Base-by-base conservation (phyloP, 2,797 vertebrate species). In the Neosilurus mollespiculum region DNA sequence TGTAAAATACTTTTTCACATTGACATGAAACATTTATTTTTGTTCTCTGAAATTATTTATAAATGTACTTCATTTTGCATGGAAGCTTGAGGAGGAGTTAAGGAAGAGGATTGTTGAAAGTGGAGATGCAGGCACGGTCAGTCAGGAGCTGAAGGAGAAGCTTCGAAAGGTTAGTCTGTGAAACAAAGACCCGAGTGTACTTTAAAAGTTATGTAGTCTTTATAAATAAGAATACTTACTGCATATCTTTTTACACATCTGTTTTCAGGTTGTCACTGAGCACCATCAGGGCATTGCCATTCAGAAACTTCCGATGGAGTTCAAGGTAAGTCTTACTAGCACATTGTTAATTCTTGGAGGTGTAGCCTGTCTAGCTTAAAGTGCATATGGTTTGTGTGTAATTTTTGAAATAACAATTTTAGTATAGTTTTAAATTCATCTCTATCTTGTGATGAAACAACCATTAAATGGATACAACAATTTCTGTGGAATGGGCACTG, bases 1-100 rank as follows among this genome's bases (percentile, higher is more conserved):
- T 67, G 22, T 51, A 37, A 71, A 70, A 43, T 2, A 6, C 49
- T 53, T 15, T 6, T 51, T 53, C 1, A 22, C 24, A 20, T 20
- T 26, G 71, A 56, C 16, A 3, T 56, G 6, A 54, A 1, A 26
- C n/a, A 26, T 56, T 30, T n/a, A 58, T 22, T 59, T 20, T 11
- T n/a, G 1, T 59, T 15, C 30, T 59, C 26, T 22, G 4, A 61
- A 76, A 54, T 56, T n/a, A 22, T 12, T 9, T 5, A 58, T 56
- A 22, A 70, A n/a, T 34, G 80, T 14, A n/a, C 51, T 37, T 65
- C 81, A 10, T 53, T 77, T 49, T 71, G 34, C 69, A 51, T 58
- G 80, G 30, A 85, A 97, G 96, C 90, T 97, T 87, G 94, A 96
- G 84, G 91, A 94, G 76, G 93, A 95, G 54, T 92, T 98, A 82